These are phyloP conservation scores for Cichladusa arquata DNA, from an alignment of 2,113 vertebrate genomes.

Conservation along the genomic window DNA sequence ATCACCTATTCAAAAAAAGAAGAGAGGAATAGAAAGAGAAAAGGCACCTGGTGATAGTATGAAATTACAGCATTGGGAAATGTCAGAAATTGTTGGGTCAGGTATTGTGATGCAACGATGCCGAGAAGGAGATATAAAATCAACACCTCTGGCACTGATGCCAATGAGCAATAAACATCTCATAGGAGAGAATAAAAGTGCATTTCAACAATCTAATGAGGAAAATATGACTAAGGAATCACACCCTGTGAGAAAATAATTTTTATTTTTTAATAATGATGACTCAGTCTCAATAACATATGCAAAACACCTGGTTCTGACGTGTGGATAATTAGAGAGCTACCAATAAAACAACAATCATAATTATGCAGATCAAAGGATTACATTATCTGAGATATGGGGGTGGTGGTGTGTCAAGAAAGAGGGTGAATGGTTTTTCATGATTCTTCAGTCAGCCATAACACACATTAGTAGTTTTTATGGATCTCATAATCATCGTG, in stretches of 20 bases:
- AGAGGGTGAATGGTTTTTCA: not conserved
- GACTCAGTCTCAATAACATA: slow-evolving; percentile 26
- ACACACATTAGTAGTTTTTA: not conserved
- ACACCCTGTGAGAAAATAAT: slow-evolving; percentile 63
- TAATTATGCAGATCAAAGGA: slow-evolving; percentile 30
- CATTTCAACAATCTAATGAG: slow-evolving; percentile 49
- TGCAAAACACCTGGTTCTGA: slow-evolving; percentile 40
- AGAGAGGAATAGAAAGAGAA: not conserved
- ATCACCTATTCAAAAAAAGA: not conserved
- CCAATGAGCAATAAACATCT: slow-evolving; percentile 34
- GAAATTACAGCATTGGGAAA: slow-evolving; percentile 29
- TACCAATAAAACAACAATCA: slow-evolving; percentile 35
- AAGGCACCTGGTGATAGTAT: not conserved
- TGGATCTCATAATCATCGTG: not conserved
- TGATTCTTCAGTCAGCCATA: not conserved
- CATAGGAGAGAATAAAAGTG: slow-evolving; percentile 34
- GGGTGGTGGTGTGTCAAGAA: not conserved
- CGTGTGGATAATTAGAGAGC: slow-evolving; percentile 9
- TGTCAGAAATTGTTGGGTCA: not conserved
- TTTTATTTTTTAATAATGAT: slow-evolving; percentile 43
- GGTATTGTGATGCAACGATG: not conserved
- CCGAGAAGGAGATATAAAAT: not conserved
- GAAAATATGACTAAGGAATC: slow-evolving; percentile 65
- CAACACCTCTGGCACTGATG: slow-evolving; percentile 34
- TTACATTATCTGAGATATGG: not conserved